Conservation (phyloP, 2,113 vertebrate genomes). For the Lipotes vexillifer region DNA sequence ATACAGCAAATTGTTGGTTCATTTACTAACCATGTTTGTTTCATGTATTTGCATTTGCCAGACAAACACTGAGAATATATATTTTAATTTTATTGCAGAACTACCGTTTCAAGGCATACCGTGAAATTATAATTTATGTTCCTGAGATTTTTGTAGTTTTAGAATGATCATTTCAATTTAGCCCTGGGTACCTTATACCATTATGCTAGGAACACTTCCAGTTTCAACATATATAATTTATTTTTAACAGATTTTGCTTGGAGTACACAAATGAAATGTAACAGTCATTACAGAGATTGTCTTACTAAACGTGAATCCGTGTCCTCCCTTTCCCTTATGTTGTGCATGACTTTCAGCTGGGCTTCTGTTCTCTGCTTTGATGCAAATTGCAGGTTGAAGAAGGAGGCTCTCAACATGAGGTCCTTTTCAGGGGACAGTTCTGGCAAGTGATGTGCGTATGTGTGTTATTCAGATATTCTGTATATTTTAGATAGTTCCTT, state of each 20-base stretch:
- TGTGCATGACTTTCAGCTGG: not conserved
- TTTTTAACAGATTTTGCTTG: constrained; percentile 66
- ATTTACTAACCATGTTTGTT: constrained; percentile 69
- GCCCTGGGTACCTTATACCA: constrained; percentile 48
- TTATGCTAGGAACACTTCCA: constrained; percentile 51
- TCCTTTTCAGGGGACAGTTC: not conserved
- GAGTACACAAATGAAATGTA: constrained; percentile 54
- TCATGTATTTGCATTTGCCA: constrained; percentile 69
- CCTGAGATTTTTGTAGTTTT: constrained; percentile 60
- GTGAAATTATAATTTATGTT: constrained; percentile 69
- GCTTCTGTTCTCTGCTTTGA: constrained; percentile 16
- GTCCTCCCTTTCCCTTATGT: constrained; percentile 32
- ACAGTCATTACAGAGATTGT: constrained; percentile 55
- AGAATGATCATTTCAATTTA: constrained; percentile 63
- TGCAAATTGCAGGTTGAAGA: not conserved
- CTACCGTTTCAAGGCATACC: constrained; percentile 63
- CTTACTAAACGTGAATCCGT: constrained; percentile 37
- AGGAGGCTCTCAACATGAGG: not conserved
- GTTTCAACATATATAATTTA: constrained; percentile 64
- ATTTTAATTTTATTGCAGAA: constrained; percentile 68
- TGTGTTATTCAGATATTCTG: not conserved
- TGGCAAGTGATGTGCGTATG: not conserved
- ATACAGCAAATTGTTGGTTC: constrained; percentile 64
- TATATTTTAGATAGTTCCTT: not conserved
- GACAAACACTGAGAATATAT: constrained; percentile 68